A percentile compares a stretch with the other conserved stretches of the same genome.
phyloP scores from a whole-genome alignment of 2,797 vertebrate genomes.

The Columba guinea region DNA sequence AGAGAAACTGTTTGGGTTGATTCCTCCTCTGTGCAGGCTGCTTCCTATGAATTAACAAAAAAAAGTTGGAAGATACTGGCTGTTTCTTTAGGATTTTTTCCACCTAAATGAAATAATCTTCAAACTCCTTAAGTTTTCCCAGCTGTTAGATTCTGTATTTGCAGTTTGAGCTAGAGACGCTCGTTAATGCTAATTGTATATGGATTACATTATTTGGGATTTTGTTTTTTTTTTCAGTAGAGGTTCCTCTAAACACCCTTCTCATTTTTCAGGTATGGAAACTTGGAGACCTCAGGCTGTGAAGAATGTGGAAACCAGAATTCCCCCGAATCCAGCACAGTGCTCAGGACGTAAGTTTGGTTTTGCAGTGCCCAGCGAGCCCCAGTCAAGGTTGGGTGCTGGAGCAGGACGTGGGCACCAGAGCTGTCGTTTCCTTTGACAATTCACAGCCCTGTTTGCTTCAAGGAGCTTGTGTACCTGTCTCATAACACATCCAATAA shows the following conservation, averaged over 20 bases:
- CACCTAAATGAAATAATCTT: not conserved
- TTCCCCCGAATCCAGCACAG: conserved; percentile 54
- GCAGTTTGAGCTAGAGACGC: not conserved
- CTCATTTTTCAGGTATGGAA: conserved; percentile 69
- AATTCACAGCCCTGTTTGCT: too few species aligned
- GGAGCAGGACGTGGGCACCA: not conserved
- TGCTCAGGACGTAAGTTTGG: conserved; percentile 76
- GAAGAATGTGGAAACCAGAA: conserved; percentile 62
- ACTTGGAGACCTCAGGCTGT: conserved; percentile 61
- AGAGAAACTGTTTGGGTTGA: not conserved
- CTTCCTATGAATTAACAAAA: not conserved
- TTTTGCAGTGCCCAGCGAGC: not conserved
- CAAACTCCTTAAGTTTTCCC: not conserved
- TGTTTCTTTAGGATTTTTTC: not conserved
- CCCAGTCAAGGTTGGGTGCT: not conserved
- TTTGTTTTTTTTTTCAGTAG: not conserved
- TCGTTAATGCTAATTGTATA: not conserved
- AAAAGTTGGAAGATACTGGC: not conserved
- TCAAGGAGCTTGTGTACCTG: too few species aligned
- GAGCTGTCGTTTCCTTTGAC: too few species aligned
- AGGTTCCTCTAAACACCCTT: not conserved
- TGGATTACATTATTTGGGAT: not conserved
- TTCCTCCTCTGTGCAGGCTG: not conserved
- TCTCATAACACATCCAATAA: too few species aligned
- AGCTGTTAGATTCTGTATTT: not conserved